Conservation (phyloP, 2,113 vertebrate genomes). For the Symphodus melops region DNA sequence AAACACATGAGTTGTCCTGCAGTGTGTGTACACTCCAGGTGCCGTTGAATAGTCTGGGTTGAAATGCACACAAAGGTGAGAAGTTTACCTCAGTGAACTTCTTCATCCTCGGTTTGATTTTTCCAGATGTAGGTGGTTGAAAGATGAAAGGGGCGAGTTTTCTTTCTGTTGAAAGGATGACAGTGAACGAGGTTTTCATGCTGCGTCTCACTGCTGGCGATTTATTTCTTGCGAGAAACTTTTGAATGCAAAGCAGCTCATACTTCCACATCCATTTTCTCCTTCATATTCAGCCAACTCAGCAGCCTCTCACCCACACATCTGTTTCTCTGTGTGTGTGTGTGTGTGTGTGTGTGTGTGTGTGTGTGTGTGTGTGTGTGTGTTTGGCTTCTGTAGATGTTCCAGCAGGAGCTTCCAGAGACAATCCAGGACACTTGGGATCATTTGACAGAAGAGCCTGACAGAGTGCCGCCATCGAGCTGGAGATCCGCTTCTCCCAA, state of each 20-base stretch:
- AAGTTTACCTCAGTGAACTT: neutral
- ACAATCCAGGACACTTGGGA: slow-evolving; percentile 71
- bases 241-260: neutral
- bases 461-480: slow-evolving; percentile 58
- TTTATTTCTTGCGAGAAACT: neutral
- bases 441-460: slow-evolving; percentile 65
- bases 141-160: neutral
- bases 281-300: neutral
- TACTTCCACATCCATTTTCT: neutral
- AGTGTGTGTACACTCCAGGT: too few species aligned
- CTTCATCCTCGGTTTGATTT: neutral
- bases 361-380: neutral
- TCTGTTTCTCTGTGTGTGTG: too few species aligned
- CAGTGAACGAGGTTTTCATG: neutral
- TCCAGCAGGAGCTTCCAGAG: slow-evolving; percentile 74
- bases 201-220: neutral
- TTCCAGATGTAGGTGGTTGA: neutral
- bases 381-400: slow-evolving; percentile 47
- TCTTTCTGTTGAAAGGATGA: neutral
- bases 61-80: too few species aligned
- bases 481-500: slow-evolving; percentile 79
- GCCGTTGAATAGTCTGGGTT: too few species aligned
- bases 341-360: too few species aligned
- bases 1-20: too few species aligned
- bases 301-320: neutral